phyloP scores from a whole-genome alignment of 64 coral and sea anemone species.

The Dendrophyllia cribrosa region DNA sequence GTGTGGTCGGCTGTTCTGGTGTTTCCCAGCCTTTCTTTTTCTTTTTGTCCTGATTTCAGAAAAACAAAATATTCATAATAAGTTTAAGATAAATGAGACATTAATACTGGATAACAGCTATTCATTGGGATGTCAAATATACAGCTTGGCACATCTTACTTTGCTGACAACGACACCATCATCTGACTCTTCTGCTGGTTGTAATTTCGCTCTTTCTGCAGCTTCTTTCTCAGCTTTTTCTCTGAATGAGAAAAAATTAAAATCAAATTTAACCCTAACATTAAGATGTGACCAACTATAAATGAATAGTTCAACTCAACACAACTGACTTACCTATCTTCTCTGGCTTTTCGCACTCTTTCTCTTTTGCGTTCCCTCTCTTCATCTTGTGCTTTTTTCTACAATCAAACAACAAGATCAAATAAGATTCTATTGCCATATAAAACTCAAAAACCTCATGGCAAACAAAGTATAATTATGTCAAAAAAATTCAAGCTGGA shows the following conservation, averaged over 20 bases:
- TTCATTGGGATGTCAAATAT: too few relatives aligned
- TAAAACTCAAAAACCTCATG: background rate
- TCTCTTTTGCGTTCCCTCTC: conserved; percentile 46
- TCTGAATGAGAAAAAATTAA: conserved; percentile 32
- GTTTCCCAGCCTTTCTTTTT: background rate
- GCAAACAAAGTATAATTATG: background rate
- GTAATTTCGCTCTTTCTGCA: conserved; percentile 63
- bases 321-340: conserved; percentile 58
- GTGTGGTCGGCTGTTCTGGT: background rate
- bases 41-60: conserved; percentile 22
- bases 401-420: background rate
- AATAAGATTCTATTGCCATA: background rate
- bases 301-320: too few relatives aligned
- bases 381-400: conserved; percentile 38
- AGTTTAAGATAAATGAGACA: too few relatives aligned
- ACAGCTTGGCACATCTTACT: conserved; percentile 11
- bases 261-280: background rate
- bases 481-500: too few relatives aligned
- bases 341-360: conserved; percentile 55
- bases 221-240: conserved; percentile 88
- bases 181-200: conserved; percentile 72
- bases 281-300: too few relatives aligned
- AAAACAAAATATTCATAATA: background rate
- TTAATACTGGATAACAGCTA: too few relatives aligned
- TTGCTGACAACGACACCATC: conserved; percentile 83